phyloP scores from a whole-genome alignment of 2,888 invertebrate genomes.

The Brachylomia viminalis region DNA sequence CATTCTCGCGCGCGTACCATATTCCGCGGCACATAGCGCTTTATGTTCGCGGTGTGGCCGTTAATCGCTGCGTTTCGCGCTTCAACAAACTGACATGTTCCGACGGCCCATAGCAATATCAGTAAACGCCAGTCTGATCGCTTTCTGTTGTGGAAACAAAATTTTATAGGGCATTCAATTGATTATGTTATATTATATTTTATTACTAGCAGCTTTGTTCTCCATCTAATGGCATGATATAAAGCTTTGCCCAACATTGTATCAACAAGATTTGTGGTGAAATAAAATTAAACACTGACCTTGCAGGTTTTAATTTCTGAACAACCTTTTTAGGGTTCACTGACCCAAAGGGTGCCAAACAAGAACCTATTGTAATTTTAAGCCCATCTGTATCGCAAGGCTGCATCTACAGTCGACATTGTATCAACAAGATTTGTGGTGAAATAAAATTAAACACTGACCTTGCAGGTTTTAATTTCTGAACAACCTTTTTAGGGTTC shows the following conservation, averaged over 20 bases:
- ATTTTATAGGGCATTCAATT: slow-evolving; percentile 23
- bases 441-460: slow-evolving; percentile 63
- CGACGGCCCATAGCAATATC: background rate
- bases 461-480: slow-evolving; percentile 21
- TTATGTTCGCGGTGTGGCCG: background rate
- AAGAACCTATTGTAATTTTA: too few species aligned
- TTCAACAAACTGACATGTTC: background rate
- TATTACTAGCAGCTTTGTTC: slow-evolving; percentile 49
- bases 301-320: slow-evolving; percentile 20
- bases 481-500: background rate
- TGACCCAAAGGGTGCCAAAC: too few species aligned
- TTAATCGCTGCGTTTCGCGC: background rate
- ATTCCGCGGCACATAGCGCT: background rate
- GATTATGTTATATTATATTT: slow-evolving; percentile 45
- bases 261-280: slow-evolving; percentile 62
- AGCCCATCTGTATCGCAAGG: too few species aligned
- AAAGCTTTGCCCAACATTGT: slow-evolving; percentile 53
- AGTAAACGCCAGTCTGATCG: slow-evolving; percentile 6
- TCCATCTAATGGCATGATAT: slow-evolving; percentile 60
- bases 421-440: slow-evolving; percentile 62
- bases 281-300: slow-evolving; percentile 61
- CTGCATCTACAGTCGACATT: too few species aligned
- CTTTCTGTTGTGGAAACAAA: slow-evolving; percentile 1
- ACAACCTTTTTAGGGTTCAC: background rate
- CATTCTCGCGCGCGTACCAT: background rate